phyloP scores from a whole-genome alignment of 2,797 vertebrate species.

The Sebastes aleutianus region DNA sequence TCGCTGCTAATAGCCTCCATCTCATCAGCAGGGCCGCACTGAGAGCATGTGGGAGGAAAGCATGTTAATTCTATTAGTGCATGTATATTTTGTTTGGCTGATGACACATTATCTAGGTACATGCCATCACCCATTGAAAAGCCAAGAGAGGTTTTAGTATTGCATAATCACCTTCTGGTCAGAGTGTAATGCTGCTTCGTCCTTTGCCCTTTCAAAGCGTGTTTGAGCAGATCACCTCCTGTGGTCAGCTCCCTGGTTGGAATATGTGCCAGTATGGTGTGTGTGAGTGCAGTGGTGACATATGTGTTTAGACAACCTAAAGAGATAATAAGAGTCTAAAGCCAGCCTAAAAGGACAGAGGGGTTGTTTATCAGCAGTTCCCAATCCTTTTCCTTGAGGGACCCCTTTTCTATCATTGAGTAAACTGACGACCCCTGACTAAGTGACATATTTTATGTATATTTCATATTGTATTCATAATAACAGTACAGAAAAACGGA shows the following conservation, averaged over 20 bases:
- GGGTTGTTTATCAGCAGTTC: no score
- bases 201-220: neutral
- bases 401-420: no score
- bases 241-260: neutral
- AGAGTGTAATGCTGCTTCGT: neutral
- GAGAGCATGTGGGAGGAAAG: neutral
- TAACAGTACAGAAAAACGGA: no score
- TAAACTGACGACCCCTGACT: no score
- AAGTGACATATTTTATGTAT: no score
- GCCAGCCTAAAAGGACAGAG: no score
- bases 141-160: neutral
- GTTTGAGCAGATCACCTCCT: neutral
- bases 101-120: neutral
- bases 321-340: neutral
- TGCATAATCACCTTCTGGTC: neutral
- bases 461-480: no score
- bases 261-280: neutral
- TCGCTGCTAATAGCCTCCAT: constrained; percentile 35
- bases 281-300: neutral
- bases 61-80: neutral
- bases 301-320: neutral
- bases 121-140: neutral
- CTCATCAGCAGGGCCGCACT: constrained; percentile 7
- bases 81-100: neutral
- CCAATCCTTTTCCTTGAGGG: no score